A percentile compares a stretch with the other conserved stretches of the same genome.
Conservation (phyloP, 2,113 vertebrate genomes). For the Equus quagga region DNA sequence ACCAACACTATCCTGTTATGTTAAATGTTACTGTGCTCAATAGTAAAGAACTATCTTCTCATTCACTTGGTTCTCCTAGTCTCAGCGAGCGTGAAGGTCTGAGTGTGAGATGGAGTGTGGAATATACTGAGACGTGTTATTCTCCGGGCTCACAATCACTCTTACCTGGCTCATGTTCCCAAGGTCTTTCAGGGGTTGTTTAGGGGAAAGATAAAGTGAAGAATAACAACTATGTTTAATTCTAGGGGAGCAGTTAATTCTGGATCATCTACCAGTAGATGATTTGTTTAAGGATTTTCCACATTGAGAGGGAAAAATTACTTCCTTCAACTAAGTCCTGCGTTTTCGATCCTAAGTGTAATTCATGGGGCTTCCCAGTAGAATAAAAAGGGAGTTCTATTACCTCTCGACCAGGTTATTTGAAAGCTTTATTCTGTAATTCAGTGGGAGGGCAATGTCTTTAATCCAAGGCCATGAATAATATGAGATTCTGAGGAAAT, state of each 20-base stretch:
- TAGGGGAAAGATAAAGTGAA: constrained; percentile 33
- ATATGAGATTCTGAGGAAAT: background rate
- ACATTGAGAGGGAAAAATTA: background rate
- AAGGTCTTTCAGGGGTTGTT: background rate
- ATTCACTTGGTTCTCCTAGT: background rate
- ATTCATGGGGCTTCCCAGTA: background rate
- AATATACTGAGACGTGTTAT: background rate
- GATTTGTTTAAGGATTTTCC: background rate
- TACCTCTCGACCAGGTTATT: background rate
- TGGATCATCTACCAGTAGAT: background rate
- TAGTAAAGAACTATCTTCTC: background rate
- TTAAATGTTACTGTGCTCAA: background rate
- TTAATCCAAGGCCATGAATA: background rate
- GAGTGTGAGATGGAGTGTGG: background rate
- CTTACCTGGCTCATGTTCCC: background rate
- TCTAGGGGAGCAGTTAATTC: background rate
- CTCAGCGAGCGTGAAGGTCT: background rate
- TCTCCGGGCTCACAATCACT: background rate
- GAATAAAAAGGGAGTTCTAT: background rate
- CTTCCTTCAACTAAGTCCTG: background rate
- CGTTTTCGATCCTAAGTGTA: background rate
- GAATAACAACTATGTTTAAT: background rate
- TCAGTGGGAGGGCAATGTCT: background rate
- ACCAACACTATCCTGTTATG: background rate
- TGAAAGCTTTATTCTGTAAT: background rate